Base-by-base conservation (phyloP, 2,113 vertebrate species). In the Sorex fumeus region DNA sequence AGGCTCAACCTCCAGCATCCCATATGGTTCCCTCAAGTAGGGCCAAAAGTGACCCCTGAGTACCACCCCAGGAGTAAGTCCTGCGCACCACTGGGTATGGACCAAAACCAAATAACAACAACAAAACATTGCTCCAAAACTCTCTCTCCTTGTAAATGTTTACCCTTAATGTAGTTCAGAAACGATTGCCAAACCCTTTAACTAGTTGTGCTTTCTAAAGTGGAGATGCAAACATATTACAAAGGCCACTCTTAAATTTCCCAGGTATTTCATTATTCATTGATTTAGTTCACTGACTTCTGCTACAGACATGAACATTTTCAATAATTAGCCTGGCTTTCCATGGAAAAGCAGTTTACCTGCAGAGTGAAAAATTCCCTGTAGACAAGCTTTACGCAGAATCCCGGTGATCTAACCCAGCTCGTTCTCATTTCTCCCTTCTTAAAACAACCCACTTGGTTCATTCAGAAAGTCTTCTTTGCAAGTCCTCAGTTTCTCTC, bases 331-430 rank as follows among this genome's bases (percentile, higher is more conserved):
- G 36, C 85, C 8, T 2, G 91, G 62, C 18, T 79, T 77, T 89
- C 40, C n/a, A 77, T 32, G n/a, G 43, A 90, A 90, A 79, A 72
- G 53, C 86, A 92, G n/a, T 77, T 92, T 79, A 80, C 27, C 25
- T 92, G 5, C 40, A 74, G 18, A 16, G 28, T 91, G 40, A 84
- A 43, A 82, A 83, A 30, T 34, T 60, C 28, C 21, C 43, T 80
- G 0, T 10, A 80, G 71, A 47, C 8, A 88, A 32, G 15, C 6
- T 80, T 32, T 69, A 91, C 12, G 86, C 25, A 72, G 74, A 76
- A 74, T 71, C 43, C 6, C 60, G 74, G 47, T 85, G 47, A 75
- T 50, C 43, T 66, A 74, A 80, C 34, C 60, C 40, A 80, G 25
- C 27, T 67, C 87, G n/a, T 93, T 84, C 25, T 93, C 27, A 75